Percentiles rank a stretch among this genome's conserved stretches.
phyloP scores from a whole-genome alignment of 2,113 vertebrate genomes.

The Poeciliopsis occidentalis region DNA sequence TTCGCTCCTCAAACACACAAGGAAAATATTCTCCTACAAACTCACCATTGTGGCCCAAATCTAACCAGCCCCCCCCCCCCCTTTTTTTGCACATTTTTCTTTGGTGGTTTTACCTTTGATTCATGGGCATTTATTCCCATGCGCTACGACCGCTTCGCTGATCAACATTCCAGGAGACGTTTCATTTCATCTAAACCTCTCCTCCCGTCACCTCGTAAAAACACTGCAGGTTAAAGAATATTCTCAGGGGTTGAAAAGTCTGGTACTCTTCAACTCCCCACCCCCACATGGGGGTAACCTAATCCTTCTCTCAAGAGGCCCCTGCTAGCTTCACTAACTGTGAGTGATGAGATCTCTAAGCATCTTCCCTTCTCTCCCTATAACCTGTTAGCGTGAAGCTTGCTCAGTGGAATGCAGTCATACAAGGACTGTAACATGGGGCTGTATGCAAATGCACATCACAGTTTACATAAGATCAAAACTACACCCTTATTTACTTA shows the following conservation, averaged over 20 bases:
- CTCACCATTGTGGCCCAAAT: not conserved
- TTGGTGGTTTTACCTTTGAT: constrained; percentile 31
- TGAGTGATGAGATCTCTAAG: constrained; percentile 58
- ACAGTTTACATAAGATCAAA: too few species aligned
- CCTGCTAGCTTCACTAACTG: constrained; percentile 30
- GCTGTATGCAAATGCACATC: too few species aligned
- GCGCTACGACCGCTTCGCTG: constrained; percentile 10
- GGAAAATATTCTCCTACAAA: constrained; percentile 14
- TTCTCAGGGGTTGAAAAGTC: constrained; percentile 27
- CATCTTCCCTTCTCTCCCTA: constrained; percentile 27
- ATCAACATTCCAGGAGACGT: constrained; percentile 35
- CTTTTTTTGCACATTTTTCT: constrained; percentile 7
- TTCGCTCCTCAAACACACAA: not conserved
- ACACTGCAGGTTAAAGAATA: constrained; percentile 17
- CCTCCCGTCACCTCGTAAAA: constrained; percentile 23
- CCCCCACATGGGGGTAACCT: constrained; percentile 39
- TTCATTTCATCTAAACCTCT: constrained; percentile 33
- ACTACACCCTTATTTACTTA: too few species aligned
- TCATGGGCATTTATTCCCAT: constrained; percentile 14
- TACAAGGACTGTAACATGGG: too few species aligned
- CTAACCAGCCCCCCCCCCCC: not conserved
- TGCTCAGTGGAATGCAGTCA: not conserved
- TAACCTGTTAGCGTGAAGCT: constrained; percentile 51
- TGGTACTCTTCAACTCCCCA: constrained; percentile 15
- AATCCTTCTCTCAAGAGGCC: constrained; percentile 53